A percentile compares a stretch with the other conserved stretches of the same genome.
These are phyloP conservation scores for Carduelis carduelis DNA, from an alignment of 2,797 vertebrate genomes.

Conservation along the genomic window DNA sequence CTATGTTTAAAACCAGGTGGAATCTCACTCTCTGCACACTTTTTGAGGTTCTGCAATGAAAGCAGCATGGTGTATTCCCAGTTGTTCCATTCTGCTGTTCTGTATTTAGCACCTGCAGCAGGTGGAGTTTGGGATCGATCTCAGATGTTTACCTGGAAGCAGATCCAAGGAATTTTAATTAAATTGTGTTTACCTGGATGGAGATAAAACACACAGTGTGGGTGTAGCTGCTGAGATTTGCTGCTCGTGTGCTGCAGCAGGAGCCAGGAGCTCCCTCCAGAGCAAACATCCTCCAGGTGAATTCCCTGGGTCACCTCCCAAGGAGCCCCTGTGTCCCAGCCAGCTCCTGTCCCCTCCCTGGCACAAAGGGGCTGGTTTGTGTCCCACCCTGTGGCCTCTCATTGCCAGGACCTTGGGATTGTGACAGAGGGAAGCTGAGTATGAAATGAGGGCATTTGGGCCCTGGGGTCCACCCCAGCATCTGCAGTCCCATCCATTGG, in stretches of 20 bases:
- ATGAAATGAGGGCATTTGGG: background rate
- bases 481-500: background rate
- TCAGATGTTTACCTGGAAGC: background rate
- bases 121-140: rapidly evolving
- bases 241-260: background rate
- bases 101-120: rapidly evolving
- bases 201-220: rapidly evolving
- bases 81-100: background rate
- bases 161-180: background rate
- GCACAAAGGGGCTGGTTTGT: background rate
- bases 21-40: background rate
- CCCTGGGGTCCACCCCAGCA: background rate
- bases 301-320: background rate
- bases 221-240: background rate
- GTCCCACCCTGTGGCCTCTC: rapidly evolving
- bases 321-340: background rate
- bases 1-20: too few relatives aligned
- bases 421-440: background rate
- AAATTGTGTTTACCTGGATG: background rate
- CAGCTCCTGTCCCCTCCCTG: background rate
- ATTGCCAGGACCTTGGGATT: background rate
- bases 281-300: background rate
- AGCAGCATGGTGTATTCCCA: too few relatives aligned
- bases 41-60: too few relatives aligned
- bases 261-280: background rate